Evolutionary conservation across 2,113 vertebrate species (phyloP).

Genomic region (Struthio camelus): DNA sequence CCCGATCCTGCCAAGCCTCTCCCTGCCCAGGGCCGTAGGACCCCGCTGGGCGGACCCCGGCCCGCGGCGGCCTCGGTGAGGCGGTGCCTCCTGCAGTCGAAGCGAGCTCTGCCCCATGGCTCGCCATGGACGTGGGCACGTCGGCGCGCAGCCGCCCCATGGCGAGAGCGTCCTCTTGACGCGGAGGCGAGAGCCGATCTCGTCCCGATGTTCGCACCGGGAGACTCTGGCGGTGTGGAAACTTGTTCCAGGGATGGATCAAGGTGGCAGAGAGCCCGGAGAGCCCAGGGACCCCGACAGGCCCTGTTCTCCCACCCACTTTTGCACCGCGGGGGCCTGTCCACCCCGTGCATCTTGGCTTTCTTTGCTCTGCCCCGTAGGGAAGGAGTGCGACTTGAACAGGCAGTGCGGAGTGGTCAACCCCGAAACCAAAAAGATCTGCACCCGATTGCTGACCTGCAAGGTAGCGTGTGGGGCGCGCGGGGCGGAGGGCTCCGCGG

Average conservation of each 20-base stretch:
- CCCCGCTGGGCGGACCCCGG: too few species aligned
- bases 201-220: background rate
- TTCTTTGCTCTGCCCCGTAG: conserved; percentile 66
- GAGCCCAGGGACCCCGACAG: background rate
- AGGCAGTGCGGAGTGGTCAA: conserved; percentile 92
- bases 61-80: background rate
- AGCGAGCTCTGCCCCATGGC: background rate
- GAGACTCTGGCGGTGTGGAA: background rate
- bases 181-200: background rate
- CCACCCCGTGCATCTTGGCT: background rate
- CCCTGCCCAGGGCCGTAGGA: too few species aligned
- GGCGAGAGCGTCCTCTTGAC: background rate
- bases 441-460: conserved; percentile 93
- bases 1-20: too few species aligned
- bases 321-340: background rate
- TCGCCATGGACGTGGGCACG: too few species aligned
- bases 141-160: background rate
- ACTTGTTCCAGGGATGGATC: too few species aligned
- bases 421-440: conserved; percentile 91
- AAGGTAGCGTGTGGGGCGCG: conserved; percentile 77
- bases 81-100: background rate
- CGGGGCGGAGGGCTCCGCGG: too few species aligned
- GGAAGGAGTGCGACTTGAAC: conserved; percentile 92
- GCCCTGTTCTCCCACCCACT: background rate
- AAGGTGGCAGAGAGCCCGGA: background rate